These are phyloP conservation scores for Linepithema humile DNA, from an alignment of 1,140 invertebrate genomes.

Conservation along the genomic window DNA sequence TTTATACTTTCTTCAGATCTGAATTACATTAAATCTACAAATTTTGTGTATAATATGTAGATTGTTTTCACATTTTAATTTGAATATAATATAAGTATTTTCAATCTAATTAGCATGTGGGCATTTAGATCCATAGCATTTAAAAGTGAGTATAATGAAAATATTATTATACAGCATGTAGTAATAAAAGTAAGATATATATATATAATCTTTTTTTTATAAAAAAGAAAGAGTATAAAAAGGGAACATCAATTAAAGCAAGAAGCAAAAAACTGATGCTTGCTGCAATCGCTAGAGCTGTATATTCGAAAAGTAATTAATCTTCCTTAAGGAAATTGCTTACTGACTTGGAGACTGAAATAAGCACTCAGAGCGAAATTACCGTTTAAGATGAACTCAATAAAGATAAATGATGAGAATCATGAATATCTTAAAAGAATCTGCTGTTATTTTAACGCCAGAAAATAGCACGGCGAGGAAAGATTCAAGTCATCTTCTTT, in stretches of 20 bases:
- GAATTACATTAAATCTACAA: too few species aligned
- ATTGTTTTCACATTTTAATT: not conserved
- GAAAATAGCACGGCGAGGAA: not conserved
- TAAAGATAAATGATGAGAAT: constrained; percentile 63
- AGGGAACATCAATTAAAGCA: constrained; percentile 28
- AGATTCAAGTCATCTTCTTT: not conserved
- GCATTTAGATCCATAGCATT: not conserved
- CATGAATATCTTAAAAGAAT: constrained; percentile 31
- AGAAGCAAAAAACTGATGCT: constrained; percentile 12
- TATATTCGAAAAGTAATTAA: constrained; percentile 69
- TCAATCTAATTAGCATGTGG: too few species aligned
- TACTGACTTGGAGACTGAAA: constrained; percentile 50
- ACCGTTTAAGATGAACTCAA: constrained; percentile 63
- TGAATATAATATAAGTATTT: not conserved
- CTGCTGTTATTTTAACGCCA: constrained; percentile 1
- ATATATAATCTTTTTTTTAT: not conserved
- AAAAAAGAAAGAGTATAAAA: not conserved
- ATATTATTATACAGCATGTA: not conserved
- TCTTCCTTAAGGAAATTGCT: constrained; percentile 68
- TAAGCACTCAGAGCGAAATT: constrained; percentile 55
- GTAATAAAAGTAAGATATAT: not conserved
- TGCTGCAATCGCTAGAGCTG: constrained; percentile 21
- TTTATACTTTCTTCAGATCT: too few species aligned
- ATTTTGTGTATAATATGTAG: too few species aligned
- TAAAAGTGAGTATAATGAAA: not conserved